Conservation (phyloP, 2,888 invertebrate species). For the Drosophila antonietae region DNA sequence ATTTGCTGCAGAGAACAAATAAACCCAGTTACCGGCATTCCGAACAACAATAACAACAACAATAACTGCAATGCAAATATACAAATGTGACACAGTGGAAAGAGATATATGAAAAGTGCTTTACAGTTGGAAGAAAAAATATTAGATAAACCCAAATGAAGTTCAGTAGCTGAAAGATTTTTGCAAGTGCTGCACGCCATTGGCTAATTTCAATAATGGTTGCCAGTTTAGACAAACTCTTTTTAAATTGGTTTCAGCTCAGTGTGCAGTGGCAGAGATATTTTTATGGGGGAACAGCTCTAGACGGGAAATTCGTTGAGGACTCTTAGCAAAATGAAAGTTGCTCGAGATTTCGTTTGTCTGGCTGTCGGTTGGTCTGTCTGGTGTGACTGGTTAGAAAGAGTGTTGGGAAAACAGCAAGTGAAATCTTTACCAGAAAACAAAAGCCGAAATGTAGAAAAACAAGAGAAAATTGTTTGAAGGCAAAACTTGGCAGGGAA, state of each 20-base stretch:
- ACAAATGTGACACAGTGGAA: conserved; percentile 46
- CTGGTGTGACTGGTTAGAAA: conserved; percentile 5
- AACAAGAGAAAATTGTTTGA: conserved; percentile 72
- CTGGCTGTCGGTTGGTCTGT: neutral
- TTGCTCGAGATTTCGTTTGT: conserved; percentile 19
- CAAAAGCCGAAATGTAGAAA: conserved; percentile 78
- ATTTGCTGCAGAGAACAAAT: conserved; percentile 66
- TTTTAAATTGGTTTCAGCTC: conserved; percentile 31
- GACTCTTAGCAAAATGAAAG: conserved; percentile 55
- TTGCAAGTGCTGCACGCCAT: too few relatives aligned
- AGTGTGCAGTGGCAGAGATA: conserved; percentile 33
- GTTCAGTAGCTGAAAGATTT: too few relatives aligned
- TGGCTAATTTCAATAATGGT: conserved; percentile 5
- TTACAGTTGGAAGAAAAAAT: neutral
- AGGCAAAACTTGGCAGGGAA: conserved; percentile 64
- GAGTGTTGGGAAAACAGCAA: conserved; percentile 55
- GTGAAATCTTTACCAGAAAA: conserved; percentile 80
- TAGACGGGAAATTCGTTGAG: conserved; percentile 64
- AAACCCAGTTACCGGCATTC: conserved; percentile 56
- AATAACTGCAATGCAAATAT: conserved; percentile 6
- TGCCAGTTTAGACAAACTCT: neutral
- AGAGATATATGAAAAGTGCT: neutral
- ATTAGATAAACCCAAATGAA: neutral
- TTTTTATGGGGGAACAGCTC: conserved; percentile 32
- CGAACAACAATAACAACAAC: conserved; percentile 11